Conservation (phyloP, 2,113 vertebrate genomes). For the Gobio gobio region DNA sequence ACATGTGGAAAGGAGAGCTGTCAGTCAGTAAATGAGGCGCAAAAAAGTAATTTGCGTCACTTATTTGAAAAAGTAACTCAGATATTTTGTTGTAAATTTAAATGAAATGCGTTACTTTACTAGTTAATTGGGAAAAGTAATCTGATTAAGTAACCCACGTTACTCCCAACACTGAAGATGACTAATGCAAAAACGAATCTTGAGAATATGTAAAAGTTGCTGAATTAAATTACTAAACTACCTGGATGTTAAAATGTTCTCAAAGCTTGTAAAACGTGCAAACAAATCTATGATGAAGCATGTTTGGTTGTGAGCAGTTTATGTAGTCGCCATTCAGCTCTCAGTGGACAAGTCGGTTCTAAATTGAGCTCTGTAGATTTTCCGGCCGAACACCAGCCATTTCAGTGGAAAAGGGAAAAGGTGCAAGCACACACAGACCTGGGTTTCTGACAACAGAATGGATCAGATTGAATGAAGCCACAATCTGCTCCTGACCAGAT, state of each 20-base stretch:
- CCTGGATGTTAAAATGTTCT: not conserved
- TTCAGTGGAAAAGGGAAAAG: not conserved
- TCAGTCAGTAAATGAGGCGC: no score
- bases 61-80: no score
- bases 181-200: no score
- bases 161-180: no score
- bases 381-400: not conserved
- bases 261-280: not conserved
- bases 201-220: no score
- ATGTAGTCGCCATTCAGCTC: not conserved
- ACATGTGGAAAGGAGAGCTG: no score
- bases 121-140: no score
- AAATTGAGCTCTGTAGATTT: not conserved
- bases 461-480: slow-evolving; percentile 6
- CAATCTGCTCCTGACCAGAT: slow-evolving; percentile 27
- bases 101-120: no score
- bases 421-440: slow-evolving; percentile 10
- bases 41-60: no score
- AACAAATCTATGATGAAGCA: not conserved
- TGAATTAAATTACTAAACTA: no score
- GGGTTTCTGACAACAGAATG: not conserved
- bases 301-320: not conserved
- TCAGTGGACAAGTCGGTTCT: not conserved
- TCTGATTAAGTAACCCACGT: no score
- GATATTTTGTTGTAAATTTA: no score